A percentile compares a stretch with the other conserved stretches of the same genome.
These are phyloP conservation scores for Barnardius zonarius DNA, from an alignment of 2,113 vertebrate species.

Conservation along the genomic window DNA sequence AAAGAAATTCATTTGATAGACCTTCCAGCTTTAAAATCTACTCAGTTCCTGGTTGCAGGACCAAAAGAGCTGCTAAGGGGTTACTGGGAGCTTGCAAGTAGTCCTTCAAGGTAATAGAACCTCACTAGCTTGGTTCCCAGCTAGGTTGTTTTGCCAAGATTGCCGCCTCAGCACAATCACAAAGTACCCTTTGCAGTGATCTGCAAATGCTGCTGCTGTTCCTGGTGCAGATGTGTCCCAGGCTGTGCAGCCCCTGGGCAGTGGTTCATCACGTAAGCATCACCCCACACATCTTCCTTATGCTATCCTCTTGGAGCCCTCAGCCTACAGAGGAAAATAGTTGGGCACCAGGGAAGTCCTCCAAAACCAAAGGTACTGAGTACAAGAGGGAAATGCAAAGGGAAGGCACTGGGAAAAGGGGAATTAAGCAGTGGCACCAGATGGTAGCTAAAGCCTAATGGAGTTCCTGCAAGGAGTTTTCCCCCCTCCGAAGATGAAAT, in stretches of 20 bases:
- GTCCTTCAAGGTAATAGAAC: not conserved
- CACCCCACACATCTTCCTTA: not conserved
- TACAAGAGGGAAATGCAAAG: not conserved
- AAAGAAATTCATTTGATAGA: not conserved
- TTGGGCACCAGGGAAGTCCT: not conserved
- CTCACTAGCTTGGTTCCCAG: rapidly evolving
- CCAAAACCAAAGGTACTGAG: not conserved
- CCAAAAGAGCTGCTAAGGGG: not conserved
- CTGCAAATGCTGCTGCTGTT: not conserved
- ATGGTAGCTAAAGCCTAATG: not conserved
- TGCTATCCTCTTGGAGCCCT: rapidly evolving
- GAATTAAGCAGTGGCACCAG: not conserved
- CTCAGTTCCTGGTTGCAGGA: not conserved
- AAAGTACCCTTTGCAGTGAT: not conserved
- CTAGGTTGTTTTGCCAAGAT: not conserved
- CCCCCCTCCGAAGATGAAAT: not conserved
- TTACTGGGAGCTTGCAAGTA: not conserved
- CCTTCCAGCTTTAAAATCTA: not conserved
- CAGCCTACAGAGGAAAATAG: not conserved
- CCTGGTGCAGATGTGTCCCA: too few species aligned
- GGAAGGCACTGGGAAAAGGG: not conserved
- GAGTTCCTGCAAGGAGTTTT: not conserved
- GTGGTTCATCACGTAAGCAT: not conserved
- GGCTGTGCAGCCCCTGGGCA: not conserved
- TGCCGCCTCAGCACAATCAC: not conserved